Percentiles rank a stretch among this genome's conserved stretches.
Conservation (phyloP, 1,140 invertebrate species). For the Drosophila nigrodunni region DNA sequence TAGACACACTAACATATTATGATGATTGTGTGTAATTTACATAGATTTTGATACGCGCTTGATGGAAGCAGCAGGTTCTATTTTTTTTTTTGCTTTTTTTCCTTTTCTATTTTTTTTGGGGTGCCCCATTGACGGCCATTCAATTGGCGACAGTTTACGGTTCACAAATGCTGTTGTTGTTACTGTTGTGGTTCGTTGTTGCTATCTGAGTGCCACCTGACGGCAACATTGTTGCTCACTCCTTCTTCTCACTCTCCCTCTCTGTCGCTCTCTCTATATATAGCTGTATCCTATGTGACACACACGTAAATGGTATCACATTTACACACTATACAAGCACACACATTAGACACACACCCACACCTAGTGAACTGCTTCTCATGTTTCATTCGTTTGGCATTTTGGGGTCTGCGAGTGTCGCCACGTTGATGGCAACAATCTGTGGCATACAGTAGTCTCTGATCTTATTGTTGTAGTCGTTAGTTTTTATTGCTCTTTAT, state of each 20-base stretch:
- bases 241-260: neutral
- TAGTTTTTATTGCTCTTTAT: slow-evolving; percentile 74
- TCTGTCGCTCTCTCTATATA: neutral
- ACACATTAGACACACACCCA: slow-evolving; percentile 12
- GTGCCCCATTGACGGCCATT: slow-evolving; percentile 66
- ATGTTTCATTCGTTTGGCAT: slow-evolving; percentile 39
- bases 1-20: slow-evolving; percentile 46
- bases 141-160: slow-evolving; percentile 58
- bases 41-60: slow-evolving; percentile 74
- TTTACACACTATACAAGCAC: slow-evolving; percentile 21
- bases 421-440: slow-evolving; percentile 45
- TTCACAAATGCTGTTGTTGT: slow-evolving; percentile 17
- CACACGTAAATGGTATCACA: slow-evolving; percentile 34
- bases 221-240: slow-evolving; percentile 29
- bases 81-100: slow-evolving; percentile 25
- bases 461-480: slow-evolving; percentile 62
- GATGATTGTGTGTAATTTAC: slow-evolving; percentile 80
- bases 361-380: slow-evolving; percentile 14
- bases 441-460: slow-evolving; percentile 36
- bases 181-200: slow-evolving; percentile 3
- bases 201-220: slow-evolving; percentile 45
- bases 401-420: slow-evolving; percentile 31
- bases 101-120: slow-evolving; percentile 20
- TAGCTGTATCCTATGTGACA: neutral
- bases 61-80: slow-evolving; percentile 26